Base-by-base conservation (phyloP, 2,113 vertebrate species). In the Grantiella picta region DNA sequence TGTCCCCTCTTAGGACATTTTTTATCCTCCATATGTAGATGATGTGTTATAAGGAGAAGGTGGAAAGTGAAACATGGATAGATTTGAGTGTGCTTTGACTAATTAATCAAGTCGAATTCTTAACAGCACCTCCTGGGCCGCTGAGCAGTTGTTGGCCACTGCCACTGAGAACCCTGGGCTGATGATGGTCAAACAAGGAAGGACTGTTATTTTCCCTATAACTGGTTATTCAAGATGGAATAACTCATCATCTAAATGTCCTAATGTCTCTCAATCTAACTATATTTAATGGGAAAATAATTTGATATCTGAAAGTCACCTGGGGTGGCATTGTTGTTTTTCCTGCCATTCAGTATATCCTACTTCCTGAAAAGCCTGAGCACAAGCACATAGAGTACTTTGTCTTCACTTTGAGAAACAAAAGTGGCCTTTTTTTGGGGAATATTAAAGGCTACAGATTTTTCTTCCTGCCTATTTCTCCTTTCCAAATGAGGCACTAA, bases 251-350 rank as follows among this genome's bases (percentile, higher is more conserved):
- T 64, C 73, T 69, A 54, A 38, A 10, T 65, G 11, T 57, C 38
- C 53, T 50, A 17, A 60, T 53, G 40, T 79, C 85, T 91, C 49
- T 90, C 75, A 80, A 35, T n/a, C 45, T 78, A 53, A 64, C 90
- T 77, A 5, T 69, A 75, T 86, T 86, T 94, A 92, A 90, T 88
- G 60, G 35, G 24, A 44, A 88, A 95, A 84, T 92, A 82, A 94
- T 86, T 81, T 86, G n/a, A 47, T 70, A 82, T 35, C 31, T 13
- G 3, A 85, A 89, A 92, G 42, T 33, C 33, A 90, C 13, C 10
- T 64, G 24, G 52, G 19, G 21, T 86, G 70, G 22, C 24, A 9
- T 22, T 72, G 28, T 42, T 72, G 29, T 27, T 85, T 89, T 63
- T 77, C 63, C 14, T 70, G 54, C 24, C 0, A 0, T 47, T 73